Percentiles rank a stretch among this genome's conserved stretches.
Evolutionary conservation across 2,888 invertebrate genomes (phyloP).

Genomic region (Drosophila mulleri): DNA sequence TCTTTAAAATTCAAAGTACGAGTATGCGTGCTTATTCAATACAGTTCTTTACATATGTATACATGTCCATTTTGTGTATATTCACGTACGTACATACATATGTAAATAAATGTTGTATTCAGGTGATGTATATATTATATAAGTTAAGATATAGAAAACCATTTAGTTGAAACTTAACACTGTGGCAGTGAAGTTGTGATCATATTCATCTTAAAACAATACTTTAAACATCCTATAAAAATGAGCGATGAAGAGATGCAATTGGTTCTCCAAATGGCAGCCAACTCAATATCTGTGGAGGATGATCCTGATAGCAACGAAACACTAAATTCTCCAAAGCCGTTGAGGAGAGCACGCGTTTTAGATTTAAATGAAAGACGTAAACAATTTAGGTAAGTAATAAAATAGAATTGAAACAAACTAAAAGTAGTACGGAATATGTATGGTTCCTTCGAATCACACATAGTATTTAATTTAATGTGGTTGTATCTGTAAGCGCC

Average conservation of each 20-base stretch:
- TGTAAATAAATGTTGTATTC: constrained; percentile 36
- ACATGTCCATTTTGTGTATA: constrained; percentile 32
- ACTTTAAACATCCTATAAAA: constrained; percentile 3
- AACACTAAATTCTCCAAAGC: constrained; percentile 86
- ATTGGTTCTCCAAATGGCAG: constrained; percentile 89
- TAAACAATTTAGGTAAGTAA: constrained; percentile 89
- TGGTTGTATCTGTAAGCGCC: background rate
- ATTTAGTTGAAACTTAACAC: constrained; percentile 61
- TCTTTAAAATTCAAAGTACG: constrained; percentile 71
- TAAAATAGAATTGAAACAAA: background rate
- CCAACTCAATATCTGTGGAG: constrained; percentile 75
- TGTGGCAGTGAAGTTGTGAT: constrained; percentile 46
- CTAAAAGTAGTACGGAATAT: constrained; percentile 27
- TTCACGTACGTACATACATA: constrained; percentile 50
- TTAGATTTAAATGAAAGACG: constrained; percentile 88
- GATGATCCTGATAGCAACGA: constrained; percentile 37
- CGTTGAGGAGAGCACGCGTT: constrained; percentile 88
- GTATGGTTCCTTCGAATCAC: background rate
- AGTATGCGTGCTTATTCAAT: constrained; percentile 47
- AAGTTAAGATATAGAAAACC: constrained; percentile 47
- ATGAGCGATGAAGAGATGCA: constrained; percentile 85
- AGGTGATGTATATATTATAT: constrained; percentile 58
- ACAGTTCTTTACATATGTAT: constrained; percentile 48
- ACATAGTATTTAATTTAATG: background rate
- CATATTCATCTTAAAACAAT: background rate